Percentiles rank a stretch among this genome's conserved stretches.
phyloP scores from a whole-genome alignment of 2,113 vertebrate genomes.

The Chroicocephalus ridibundus region DNA sequence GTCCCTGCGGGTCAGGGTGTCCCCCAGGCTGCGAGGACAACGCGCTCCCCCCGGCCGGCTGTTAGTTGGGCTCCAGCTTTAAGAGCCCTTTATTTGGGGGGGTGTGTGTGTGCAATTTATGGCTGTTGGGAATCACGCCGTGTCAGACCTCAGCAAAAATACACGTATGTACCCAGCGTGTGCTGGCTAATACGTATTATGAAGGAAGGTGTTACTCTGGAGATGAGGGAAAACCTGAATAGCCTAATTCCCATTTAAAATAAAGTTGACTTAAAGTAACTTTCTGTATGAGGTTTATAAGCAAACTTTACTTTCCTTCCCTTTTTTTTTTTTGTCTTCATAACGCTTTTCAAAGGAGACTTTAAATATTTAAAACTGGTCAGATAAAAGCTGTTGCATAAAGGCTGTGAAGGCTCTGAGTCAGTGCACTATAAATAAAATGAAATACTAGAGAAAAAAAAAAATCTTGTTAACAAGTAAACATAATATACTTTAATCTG shows the following conservation, averaged over 20 bases:
- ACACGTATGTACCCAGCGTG: accelerated
- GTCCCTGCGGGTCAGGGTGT: background rate
- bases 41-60: accelerated
- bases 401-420: background rate
- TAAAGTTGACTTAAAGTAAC: background rate
- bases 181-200: accelerated
- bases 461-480: constrained; percentile 53
- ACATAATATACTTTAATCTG: background rate
- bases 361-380: constrained; percentile 30
- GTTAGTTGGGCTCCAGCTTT: accelerated
- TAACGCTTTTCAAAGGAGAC: background rate
- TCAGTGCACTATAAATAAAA: constrained; percentile 39
- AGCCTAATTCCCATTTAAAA: too few relatives aligned
- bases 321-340: background rate
- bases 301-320: background rate
- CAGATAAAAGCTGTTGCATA: background rate
- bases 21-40: accelerated
- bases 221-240: background rate
- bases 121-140: too few relatives aligned
- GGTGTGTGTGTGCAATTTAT: too few relatives aligned
- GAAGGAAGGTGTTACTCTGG: background rate
- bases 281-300: background rate
- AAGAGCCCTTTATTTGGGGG: background rate
- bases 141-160: background rate
- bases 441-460: background rate